A percentile compares a stretch with the other conserved stretches of the same genome.
Conservation (phyloP, 2,888 invertebrate species). For the Lithophane socia region DNA sequence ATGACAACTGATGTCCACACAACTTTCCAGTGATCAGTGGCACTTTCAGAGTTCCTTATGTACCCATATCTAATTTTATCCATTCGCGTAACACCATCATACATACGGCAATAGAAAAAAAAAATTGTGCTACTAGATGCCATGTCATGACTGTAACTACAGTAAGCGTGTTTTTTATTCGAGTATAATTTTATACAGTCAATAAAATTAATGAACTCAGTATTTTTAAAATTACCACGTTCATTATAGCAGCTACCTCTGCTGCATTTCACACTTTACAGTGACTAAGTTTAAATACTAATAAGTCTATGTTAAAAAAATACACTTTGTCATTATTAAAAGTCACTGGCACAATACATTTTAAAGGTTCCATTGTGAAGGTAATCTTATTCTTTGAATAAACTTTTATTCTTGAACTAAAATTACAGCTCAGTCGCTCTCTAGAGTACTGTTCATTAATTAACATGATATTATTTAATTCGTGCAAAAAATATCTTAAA, state of each 20-base stretch:
- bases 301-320: neutral
- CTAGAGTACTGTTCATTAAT: conserved; percentile 51
- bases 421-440: conserved; percentile 28
- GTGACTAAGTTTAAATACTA: neutral
- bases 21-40: neutral
- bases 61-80: neutral
- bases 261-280: neutral
- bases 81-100: neutral
- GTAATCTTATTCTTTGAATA: conserved; percentile 40
- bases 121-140: neutral
- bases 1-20: neutral
- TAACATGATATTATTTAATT: conserved; percentile 22
- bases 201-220: neutral
- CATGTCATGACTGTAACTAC: neutral
- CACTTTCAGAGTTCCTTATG: neutral
- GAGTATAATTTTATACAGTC: neutral
- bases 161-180: neutral
- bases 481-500: conserved; percentile 16
- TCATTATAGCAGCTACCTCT: too few relatives aligned
- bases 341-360: conserved; percentile 22
- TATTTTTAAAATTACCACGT: neutral
- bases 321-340: conserved; percentile 1
- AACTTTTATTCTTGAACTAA: conserved; percentile 38
- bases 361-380: conserved; percentile 34
- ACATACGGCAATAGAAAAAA: too few relatives aligned